These are phyloP conservation scores for Riparia riparia DNA, from an alignment of 2,113 vertebrate species.

Conservation along the genomic window DNA sequence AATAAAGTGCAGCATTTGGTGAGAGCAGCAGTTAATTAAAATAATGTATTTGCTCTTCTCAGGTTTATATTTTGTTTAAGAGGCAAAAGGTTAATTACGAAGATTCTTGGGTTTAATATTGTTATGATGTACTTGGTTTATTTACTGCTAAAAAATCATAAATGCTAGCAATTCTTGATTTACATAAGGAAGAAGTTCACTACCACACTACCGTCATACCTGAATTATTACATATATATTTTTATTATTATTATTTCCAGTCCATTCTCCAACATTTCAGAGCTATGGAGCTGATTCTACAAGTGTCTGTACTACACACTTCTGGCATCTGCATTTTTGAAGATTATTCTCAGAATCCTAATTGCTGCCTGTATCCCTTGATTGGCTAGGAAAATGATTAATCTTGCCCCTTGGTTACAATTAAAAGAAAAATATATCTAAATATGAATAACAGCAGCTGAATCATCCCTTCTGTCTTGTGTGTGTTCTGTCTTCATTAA, in stretches of 20 bases:
- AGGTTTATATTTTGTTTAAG: not conserved
- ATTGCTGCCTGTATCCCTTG: not conserved
- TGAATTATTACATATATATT: constrained; percentile 11
- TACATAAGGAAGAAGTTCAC: constrained; percentile 10
- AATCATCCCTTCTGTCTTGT: not conserved
- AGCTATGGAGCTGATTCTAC: not conserved
- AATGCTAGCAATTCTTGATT: constrained; percentile 51
- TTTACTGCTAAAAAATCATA: constrained; percentile 54
- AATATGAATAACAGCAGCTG: not conserved
- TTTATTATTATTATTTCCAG: not conserved
- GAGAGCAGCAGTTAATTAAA: constrained; percentile 15
- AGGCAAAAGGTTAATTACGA: constrained; percentile 33
- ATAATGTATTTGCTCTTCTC: not conserved
- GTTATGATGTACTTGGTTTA: constrained; percentile 40
- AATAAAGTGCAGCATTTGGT: not conserved
- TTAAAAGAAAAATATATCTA: constrained; percentile 28
- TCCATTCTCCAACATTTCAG: not conserved
- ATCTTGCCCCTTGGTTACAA: constrained; percentile 12
- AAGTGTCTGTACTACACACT: not conserved
- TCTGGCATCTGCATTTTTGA: not conserved
- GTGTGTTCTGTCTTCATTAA: constrained; percentile 3
- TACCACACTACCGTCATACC: constrained; percentile 17
- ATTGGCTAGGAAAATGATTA: constrained; percentile 17
- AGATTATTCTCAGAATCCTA: not conserved
- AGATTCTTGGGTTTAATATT: constrained; percentile 10